Conservation (phyloP, 2,113 vertebrate genomes). For the Malaclemys terrapin region DNA sequence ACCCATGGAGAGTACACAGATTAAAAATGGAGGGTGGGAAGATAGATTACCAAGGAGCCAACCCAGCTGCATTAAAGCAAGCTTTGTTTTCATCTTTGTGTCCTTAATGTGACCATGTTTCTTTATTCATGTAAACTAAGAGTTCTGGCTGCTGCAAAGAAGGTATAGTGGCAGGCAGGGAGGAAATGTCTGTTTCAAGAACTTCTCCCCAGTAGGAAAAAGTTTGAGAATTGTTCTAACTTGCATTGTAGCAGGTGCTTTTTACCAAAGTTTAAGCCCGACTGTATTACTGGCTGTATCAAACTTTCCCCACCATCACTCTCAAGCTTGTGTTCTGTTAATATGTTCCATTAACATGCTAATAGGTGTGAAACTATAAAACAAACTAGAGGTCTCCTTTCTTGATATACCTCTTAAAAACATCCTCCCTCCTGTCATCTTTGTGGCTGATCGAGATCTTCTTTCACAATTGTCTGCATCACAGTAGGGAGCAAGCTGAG, state of each 20-base stretch:
- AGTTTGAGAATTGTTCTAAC: not conserved
- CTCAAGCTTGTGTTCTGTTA: not conserved
- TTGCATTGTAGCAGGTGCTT: not conserved
- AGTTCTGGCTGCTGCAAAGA: not conserved
- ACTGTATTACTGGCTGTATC: not conserved
- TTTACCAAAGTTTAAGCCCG: not conserved
- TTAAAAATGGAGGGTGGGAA: not conserved
- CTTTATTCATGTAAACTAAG: not conserved
- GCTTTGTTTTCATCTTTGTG: slow-evolving; percentile 9
- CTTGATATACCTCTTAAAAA: not conserved
- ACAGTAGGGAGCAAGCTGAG: slow-evolving; percentile 3
- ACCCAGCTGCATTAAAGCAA: not conserved
- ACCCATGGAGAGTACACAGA: not conserved
- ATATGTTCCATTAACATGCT: not conserved
- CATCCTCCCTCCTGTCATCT: not conserved
- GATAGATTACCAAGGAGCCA: not conserved
- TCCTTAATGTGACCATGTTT: not conserved
- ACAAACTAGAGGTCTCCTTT: not conserved
- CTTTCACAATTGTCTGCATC: slow-evolving; percentile 11
- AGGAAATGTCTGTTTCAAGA: no score
- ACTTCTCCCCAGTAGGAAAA: not conserved
- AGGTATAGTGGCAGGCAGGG: not conserved
- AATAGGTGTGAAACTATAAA: not conserved
- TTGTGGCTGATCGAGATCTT: not conserved
- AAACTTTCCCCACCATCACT: not conserved